Base-by-base conservation (phyloP, 30 jellyfish, hydroid and myxozoan genomes). In the Hydractinia symbiolongicarpus region DNA sequence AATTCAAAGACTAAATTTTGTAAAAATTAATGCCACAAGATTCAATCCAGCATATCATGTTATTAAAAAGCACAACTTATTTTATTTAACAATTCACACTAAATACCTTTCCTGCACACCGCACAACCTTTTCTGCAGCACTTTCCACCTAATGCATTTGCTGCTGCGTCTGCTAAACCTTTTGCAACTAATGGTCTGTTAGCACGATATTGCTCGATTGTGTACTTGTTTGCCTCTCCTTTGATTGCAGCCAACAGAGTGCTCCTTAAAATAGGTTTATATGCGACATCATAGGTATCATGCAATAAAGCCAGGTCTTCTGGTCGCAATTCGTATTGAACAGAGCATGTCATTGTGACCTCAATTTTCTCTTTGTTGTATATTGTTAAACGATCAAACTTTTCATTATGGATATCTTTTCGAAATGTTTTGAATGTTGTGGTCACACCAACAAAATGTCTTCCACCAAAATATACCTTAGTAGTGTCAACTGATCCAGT, bases 381-480 rank as follows among this genome's bases (percentile, higher is more conserved):
- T 30, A 86, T 55, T 58, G 61, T 77, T 69, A 79, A 60, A 50
- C 80, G 79, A 8, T 40, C 20, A 60, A 86, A 86, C 13, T 19
- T n/a, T 67, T 86, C 95, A 79, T 79, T 20, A 68, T 86, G 95
- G n/a, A 86, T 89, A 50, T 86, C 95, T 9, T 86, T 86, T 17
- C 30, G 50, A 64, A 86, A 86, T 49, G n/a, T 79, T 74, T 86
- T 86, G 83, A 30, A 30, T 30, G 44, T 30, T 30, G 44, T 30
- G 44, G 44, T 30, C 44, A 30, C 44, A 30, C 44, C 44, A 30
- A 30, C 44, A 2, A 30, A 30, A 30, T 30, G 44, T 30, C 44
- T 30, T 30, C 44, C 44, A 30, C 44, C 44, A 30, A 30, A 30
- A 30, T 30, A 30, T 30, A 30, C 44, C 2, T 30, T 30, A 30